Evolutionary conservation across 2,113 vertebrate species (phyloP), one percentile per base, ranked within the genome.

Genomic region (Puffinus mauretanicus): DNA sequence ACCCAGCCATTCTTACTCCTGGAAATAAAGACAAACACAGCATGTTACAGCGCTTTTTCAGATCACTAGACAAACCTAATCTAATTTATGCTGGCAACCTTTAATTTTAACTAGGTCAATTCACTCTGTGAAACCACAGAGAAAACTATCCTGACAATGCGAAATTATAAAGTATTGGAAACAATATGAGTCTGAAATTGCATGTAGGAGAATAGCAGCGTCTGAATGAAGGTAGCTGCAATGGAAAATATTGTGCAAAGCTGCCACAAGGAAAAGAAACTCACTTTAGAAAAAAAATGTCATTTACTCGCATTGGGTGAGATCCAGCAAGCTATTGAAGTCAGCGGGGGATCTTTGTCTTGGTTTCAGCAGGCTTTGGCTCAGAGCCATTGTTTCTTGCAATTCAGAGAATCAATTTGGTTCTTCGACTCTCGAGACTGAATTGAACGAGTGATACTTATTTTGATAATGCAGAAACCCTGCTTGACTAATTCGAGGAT

Each of bases 31-130:
- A 83, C 67, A 91, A 84, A 75, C 57, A 62, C 71, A 72, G 57
- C 72, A 61, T 42, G 40, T 91, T 84, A 81, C 42, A 83, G 38
- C 3, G 4, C 71, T 71, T 97, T 86, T 69, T 92, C 83, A 80
- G 86, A 87, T 84, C 83, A 57, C 83, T 86, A 91, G 85, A 75
- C 54, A 86, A 93, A 58, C 66, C 57, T 88, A 91, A 93, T 97
- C 77, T 91, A 90, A 88, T 95, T 95, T 95, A 71, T 78, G 71
- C 13, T 85, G 72, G 80, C 82, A 94, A 95, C 60, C 44, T 96
- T 96, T 96, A 93, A 82, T 95, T 97, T 96, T 92, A 96, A 91
- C 70, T 93, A 95, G 91, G 90, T 92, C 90, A 94, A 34, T 79
- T 90, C 73, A 82, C 40, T 86, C 77, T 72, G 42, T 82, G 76